Conservation (phyloP, 2,113 vertebrate species). For the Bambusicola thoracicus region DNA sequence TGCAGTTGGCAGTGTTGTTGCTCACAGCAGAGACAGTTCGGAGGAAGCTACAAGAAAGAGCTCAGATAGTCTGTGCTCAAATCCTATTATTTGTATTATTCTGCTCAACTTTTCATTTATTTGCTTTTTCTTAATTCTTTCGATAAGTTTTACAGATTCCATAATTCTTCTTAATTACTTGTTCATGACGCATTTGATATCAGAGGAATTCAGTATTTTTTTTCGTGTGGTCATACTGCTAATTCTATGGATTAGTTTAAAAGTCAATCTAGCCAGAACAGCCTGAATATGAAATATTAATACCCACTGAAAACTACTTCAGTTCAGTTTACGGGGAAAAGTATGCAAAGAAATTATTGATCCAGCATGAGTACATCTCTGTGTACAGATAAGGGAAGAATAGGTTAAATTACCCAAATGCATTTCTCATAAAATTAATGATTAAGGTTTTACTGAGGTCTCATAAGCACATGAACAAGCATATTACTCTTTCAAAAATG, state of each 20-base stretch:
- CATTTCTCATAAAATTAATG: neutral
- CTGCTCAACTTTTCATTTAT: neutral
- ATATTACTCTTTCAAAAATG: neutral
- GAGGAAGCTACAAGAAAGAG: neutral
- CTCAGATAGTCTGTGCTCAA: neutral
- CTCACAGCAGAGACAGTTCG: neutral
- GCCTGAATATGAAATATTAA: neutral
- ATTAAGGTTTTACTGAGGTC: neutral
- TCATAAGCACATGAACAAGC: neutral
- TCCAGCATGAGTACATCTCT: neutral
- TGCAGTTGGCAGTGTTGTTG: conserved; percentile 11
- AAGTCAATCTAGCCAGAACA: accelerated
- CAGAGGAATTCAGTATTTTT: neutral
- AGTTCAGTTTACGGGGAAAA: neutral
- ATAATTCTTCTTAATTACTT: neutral
- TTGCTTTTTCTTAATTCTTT: neutral
- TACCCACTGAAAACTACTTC: neutral
- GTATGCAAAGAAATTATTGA: neutral
- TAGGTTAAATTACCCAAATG: neutral
- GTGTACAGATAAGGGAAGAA: neutral
- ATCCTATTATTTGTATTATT: neutral
- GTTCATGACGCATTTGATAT: neutral
- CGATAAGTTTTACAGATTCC: neutral
- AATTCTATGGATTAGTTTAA: neutral
- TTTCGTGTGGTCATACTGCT: neutral